Base-by-base conservation (phyloP, 2,797 vertebrate genomes). In the Acrossocheilus fasciatus region DNA sequence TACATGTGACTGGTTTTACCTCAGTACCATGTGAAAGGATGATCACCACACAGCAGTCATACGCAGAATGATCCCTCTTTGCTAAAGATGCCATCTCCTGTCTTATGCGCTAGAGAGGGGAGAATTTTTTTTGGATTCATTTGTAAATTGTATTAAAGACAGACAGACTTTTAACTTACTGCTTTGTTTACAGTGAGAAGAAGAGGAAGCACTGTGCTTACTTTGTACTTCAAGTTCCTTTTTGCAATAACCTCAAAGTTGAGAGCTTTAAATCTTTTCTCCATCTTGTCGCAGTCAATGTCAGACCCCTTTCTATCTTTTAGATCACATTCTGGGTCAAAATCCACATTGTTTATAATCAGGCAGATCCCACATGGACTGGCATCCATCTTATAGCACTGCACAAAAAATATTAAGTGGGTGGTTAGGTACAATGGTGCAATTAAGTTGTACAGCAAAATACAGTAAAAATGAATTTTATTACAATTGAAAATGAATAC, bases 21-120 rank as follows among this genome's bases (percentile, higher is more conserved):
- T 98, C 96, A 39, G 96, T 96, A 45, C 98, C 98, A 0, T 99
- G 98, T 64, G 98, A 99, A 17, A 99, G 95, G 83, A 99, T 96
- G 88, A 98, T 91, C 54, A 99, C 97, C 1, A 97, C 91, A 15
- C 97, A 99, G 94, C 98, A 99, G 94, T 98, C 97, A 87, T 93
- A 93, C 0, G 91, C 41, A 0, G 93, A 90, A 89, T 99, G 98
- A 90, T 99, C 96, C 79, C 1, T 91, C 89, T 10, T 92, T 0
- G 96, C 95, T 91, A 99, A 92, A 26, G 84, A 68, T 30, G 59
- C 89, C 91, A 99, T 91, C 26, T 94, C 95, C 1, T 45, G 64
- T 47, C 85, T 91, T 89, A 99, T 97, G 82, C 95, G 92, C 98
- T 99, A 82, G 1, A 20, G 17, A 76, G 2, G 5, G 14, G 18